These are phyloP conservation scores for Zelostemma sp. DNA, from an alignment of 1,140 invertebrate species.

Conservation along the genomic window DNA sequence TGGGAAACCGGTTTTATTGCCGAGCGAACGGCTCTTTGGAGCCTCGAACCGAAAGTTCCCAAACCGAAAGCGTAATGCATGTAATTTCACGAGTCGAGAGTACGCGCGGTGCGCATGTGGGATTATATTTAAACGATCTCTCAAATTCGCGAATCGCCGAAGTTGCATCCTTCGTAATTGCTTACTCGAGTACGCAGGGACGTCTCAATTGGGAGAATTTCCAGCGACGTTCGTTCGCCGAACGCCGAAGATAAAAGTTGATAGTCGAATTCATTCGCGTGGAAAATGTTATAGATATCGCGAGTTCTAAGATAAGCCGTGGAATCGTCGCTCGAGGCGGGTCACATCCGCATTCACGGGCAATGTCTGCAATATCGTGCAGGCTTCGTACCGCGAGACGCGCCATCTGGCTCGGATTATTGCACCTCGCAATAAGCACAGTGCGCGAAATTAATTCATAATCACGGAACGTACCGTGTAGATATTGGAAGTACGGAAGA, in stretches of 20 bases:
- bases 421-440: not conserved
- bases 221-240: not conserved
- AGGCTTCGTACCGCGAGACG: not conserved
- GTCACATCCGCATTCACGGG: conserved; percentile 10
- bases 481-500: not conserved
- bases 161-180: not conserved
- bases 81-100: not conserved
- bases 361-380: conserved; percentile 11
- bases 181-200: not conserved
- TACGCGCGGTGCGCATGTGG: not conserved
- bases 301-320: not conserved
- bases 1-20: conserved; percentile 4
- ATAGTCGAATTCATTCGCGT: too few species aligned
- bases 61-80: too few species aligned
- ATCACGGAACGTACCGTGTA: not conserved
- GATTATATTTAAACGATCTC: not conserved
- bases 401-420: conserved; percentile 13
- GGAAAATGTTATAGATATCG: not conserved
- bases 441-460: conserved; percentile 1
- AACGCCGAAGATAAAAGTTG: not conserved
- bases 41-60: not conserved
- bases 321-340: conserved; percentile 2
- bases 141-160: not conserved
- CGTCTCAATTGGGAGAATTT: not conserved
- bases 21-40: not conserved